A percentile compares a stretch with the other conserved stretches of the same genome.
These are phyloP conservation scores for Hylomyscus alleni DNA, from an alignment of 2,797 vertebrate genomes.

Conservation along the genomic window DNA sequence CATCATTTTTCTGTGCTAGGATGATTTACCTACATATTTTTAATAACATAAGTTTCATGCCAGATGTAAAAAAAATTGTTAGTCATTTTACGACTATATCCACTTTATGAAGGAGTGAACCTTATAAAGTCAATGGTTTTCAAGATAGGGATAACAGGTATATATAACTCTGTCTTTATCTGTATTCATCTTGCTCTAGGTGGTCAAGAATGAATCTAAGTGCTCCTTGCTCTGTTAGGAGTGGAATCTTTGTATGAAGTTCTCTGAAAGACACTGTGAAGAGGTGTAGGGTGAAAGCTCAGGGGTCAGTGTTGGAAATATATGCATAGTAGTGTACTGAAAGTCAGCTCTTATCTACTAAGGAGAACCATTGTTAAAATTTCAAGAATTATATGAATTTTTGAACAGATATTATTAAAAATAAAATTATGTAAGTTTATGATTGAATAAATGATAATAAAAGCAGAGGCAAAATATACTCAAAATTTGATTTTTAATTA, in stretches of 20 bases:
- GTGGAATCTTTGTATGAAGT: not conserved
- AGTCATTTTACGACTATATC: not conserved
- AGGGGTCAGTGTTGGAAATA: not conserved
- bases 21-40: not conserved
- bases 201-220: not conserved
- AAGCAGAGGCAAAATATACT: not conserved
- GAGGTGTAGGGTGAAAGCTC: not conserved
- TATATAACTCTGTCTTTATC: no score
- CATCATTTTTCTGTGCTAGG: not conserved
- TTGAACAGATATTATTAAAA: not conserved
- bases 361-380: not conserved
- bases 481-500: not conserved
- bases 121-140: not conserved
- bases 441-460: not conserved
- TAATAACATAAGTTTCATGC: no score
- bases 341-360: not conserved
- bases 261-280: not conserved
- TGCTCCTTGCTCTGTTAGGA: no score
- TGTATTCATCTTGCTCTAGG: not conserved
- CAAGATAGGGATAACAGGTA: not conserved
- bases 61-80: not conserved
- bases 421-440: not conserved
- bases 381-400: not conserved
- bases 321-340: not conserved
- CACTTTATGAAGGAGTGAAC: no score